Base-by-base conservation (phyloP, 2,797 vertebrate genomes). In the Tolypeutes matacus region DNA sequence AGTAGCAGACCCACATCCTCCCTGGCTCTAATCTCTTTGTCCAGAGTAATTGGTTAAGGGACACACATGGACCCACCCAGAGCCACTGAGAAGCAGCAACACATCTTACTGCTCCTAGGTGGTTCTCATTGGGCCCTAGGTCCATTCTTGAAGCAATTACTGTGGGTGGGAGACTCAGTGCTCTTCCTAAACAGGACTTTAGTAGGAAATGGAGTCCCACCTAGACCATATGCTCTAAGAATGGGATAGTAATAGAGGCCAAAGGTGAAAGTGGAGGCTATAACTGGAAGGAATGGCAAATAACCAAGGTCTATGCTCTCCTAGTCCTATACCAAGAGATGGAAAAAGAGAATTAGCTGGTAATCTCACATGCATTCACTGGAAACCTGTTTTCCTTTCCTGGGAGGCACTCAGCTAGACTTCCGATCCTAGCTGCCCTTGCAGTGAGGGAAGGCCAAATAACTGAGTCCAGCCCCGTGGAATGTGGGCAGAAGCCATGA, bases 61-160 rank as follows among this genome's bases (percentile, higher is more conserved):
- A 15, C 12, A 31, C 4, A 6, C 51, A 21, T 2, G 23, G 12
- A 53, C 60, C 39, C 49, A 27, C 0, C 1, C 49, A 5, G 13
- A 65, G 36, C 31, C 46, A 27, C 42, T 1, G 3, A 27, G 15
- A 87, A 53, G 27, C 58, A 69, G 29, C 10, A 42, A 83, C 73
- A 53, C n/a, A 39, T 42, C 21, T 80, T n/a, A 31, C 14, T 53
- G 42, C 42, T 67, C 21, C 46, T 15, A 17, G 13, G 27, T 73
- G 49, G n/a, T 78, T 87, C 64, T 65, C 56, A 27, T 2, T 23
- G 29, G 31, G 31, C n/a, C 36, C 10, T 13, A 29, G 7, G 23
- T 15, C 29, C 29, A 3, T 58, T 65, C 17, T 29, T 11, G 25
- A 83, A 94, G 31, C 51, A 56, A 23, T n/a, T 34, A 78, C 7